Conservation (phyloP, 2,888 invertebrate species). For the Podotricha telesiphe region DNA sequence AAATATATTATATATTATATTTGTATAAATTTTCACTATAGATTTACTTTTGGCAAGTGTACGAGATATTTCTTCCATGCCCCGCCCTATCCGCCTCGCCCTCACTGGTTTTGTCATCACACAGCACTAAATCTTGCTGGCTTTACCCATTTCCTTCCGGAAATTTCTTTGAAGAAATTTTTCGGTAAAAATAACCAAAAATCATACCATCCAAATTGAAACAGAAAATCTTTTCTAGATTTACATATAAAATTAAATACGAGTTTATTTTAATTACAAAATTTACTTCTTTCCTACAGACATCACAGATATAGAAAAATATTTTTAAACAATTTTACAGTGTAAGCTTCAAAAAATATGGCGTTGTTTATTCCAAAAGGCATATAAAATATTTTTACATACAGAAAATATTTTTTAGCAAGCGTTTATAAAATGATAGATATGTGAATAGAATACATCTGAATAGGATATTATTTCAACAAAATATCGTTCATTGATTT, state of each 20-base stretch:
- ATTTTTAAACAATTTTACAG: not conserved
- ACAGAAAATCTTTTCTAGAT: constrained; percentile 19
- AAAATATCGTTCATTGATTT: too few species aligned
- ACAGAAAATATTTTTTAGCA: not conserved
- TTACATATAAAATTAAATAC: constrained; percentile 3
- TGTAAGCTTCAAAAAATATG: not conserved
- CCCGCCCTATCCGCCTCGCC: constrained; percentile 61
- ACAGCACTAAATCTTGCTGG: constrained; percentile 70
- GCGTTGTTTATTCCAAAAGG: not conserved
- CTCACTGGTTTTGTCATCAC: constrained; percentile 68
- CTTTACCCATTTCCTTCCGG: constrained; percentile 65
- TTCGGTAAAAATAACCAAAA: constrained; percentile 39
- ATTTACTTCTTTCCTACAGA: not conserved
- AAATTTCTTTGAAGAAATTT: constrained; percentile 47
- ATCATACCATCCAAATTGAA: constrained; percentile 22
- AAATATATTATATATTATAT: constrained; percentile 15
- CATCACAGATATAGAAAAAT: not conserved
- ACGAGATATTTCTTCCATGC: constrained; percentile 58
- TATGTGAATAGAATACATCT: not conserved
- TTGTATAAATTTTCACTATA: constrained; percentile 32
- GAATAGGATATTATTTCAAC: not conserved
- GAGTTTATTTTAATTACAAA: not conserved
- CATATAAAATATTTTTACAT: constrained; percentile 2
- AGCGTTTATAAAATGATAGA: not conserved
- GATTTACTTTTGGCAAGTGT: constrained; percentile 61